These are phyloP conservation scores for Drosophila subpulchrella DNA, from an alignment of 1,140 invertebrate genomes.

Conservation along the genomic window DNA sequence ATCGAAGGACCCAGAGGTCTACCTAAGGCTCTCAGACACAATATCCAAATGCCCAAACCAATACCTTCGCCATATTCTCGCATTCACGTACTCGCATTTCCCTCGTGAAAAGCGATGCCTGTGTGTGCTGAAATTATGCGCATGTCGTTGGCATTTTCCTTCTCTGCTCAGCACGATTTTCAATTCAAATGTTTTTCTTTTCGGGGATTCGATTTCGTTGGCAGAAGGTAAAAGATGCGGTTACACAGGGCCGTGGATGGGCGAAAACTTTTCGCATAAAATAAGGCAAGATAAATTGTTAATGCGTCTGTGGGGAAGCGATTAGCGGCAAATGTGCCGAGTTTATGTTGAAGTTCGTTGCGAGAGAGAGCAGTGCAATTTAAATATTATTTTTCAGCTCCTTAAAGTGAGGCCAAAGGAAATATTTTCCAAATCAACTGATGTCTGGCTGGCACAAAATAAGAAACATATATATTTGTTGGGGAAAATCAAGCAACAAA, in stretches of 20 bases:
- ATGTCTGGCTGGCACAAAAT: conserved; percentile 28
- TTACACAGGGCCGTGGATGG: conserved; percentile 4
- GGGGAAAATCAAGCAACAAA: conserved; percentile 24
- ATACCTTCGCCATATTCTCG: conserved; percentile 18
- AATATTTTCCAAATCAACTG: conserved; percentile 34
- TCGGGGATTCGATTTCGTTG: conserved; percentile 48
- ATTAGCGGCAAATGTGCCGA: conserved; percentile 79
- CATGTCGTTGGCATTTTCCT: conserved; percentile 59
- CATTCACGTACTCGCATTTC: conserved; percentile 54
- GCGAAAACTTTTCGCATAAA: conserved; percentile 77
- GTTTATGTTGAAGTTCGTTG: conserved; percentile 65
- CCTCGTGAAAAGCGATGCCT: conserved; percentile 48
- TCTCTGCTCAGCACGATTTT: conserved; percentile 60
- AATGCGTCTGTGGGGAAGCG: conserved; percentile 82
- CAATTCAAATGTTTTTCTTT: conserved; percentile 69
- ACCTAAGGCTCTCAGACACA: conserved; percentile 39
- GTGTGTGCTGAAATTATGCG: conserved; percentile 59
- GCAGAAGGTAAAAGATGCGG: conserved; percentile 22
- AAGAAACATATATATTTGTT: background rate
- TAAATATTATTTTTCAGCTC: conserved; percentile 32
- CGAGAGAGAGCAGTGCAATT: conserved; percentile 34
- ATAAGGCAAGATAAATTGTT: conserved; percentile 83
- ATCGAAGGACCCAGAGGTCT: conserved; percentile 40
- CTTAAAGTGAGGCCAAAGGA: conserved; percentile 15
- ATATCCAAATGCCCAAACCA: conserved; percentile 34